Conservation (phyloP, 2,113 vertebrate species). For the Apaloderma vittatum region DNA sequence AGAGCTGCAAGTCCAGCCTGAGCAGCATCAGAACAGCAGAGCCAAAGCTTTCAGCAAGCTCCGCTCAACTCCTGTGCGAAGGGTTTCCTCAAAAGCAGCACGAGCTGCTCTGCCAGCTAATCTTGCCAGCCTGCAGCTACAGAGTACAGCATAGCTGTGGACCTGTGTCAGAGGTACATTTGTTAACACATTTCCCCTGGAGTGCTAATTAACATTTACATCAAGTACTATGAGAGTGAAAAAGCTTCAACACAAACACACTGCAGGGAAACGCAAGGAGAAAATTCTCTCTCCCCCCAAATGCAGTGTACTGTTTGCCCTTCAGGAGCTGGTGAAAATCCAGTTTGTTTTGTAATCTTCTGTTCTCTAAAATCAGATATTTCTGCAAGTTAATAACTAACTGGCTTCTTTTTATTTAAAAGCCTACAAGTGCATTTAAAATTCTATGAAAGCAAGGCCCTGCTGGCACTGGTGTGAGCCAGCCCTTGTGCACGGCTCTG, state of each 20-base stretch:
- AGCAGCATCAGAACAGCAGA: not conserved
- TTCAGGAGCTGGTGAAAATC: conserved; percentile 59
- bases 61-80: not conserved
- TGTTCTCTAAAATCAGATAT: conserved; percentile 69
- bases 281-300: not conserved
- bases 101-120: not conserved
- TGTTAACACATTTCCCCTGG: conserved; percentile 67
- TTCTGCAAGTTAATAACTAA: conserved; percentile 74
- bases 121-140: conserved; percentile 55
- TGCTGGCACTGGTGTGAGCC: conserved; percentile 1
- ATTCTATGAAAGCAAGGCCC: conserved; percentile 31
- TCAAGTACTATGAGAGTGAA: not conserved
- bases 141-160: not conserved
- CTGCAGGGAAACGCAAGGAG: not conserved
- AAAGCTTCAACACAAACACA: conserved; percentile 22
- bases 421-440: conserved; percentile 23
- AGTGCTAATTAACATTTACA: conserved; percentile 74
- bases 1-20: not conserved
- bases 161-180: conserved; percentile 73
- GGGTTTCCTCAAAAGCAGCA: conserved; percentile 65
- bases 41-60: not conserved
- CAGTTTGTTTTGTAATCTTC: conserved; percentile 63
- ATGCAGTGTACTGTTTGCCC: conserved; percentile 48
- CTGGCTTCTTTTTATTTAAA: conserved; percentile 58
- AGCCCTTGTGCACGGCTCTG: not conserved